Base-by-base conservation (phyloP, 2,797 vertebrate genomes). In the Varecia variegata region DNA sequence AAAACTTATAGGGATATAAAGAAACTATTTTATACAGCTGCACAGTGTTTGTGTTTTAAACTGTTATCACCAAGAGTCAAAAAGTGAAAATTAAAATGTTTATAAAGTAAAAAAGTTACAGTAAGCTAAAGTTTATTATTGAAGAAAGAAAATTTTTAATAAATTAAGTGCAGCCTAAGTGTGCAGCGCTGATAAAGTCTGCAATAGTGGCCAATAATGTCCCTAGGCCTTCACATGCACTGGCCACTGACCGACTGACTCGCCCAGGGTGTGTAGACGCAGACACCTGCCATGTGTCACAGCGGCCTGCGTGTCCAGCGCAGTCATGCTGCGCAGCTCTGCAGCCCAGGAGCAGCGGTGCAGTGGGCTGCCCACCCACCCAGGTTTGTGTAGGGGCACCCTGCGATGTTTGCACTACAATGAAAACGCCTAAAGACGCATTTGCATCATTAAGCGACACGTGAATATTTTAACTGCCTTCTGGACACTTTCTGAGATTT, bases 401-500 rank as follows among this genome's bases (percentile, higher is more conserved):
- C 11, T 11, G 32, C 12, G 32, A 50, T 1, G 10, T n/a, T n/a
- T 32, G 30, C 32, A 52, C 47, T 18, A n/a, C 5, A 45, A 45
- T 45, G 2, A 50, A n/a, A 12, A 7, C 3, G 6, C 45, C 73
- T 52, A 13, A 52, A 4, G 40, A 43, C 13, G 0, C 25, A 12
- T 20, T n/a, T 52, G 45, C 0, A 0, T 52, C 20, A 18, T n/a
- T 76, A 52, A 76, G 5, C 1, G 11, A 76, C 12, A 11, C 20
- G 1, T 21, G 18, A 14, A 32, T 13, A 7, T 13, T 65, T 30
- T 20, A 40, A 25, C 54, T 52, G 43, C 40, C 77, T 90, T 94
- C 90, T 73, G 76, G 30, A 21, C 38, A 35, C 45, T 43, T 92
- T 15, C 67, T 79, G 79, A 85, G 58, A 32, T 71, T 23, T 32